Conservation (phyloP, 2,113 vertebrate genomes). For the Semicossyphus pulcher region DNA sequence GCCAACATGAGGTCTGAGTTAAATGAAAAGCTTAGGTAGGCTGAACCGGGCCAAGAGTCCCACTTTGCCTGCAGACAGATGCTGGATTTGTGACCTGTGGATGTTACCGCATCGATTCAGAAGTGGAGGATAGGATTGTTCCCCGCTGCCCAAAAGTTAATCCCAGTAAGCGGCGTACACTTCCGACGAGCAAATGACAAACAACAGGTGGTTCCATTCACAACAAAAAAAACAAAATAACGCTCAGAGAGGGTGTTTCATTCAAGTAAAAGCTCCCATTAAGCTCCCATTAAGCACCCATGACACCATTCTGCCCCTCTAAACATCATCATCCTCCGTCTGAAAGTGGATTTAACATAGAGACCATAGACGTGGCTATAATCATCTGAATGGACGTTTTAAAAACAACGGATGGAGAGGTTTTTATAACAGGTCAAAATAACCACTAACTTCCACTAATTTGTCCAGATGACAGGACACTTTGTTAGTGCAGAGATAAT, state of each 20-base stretch:
- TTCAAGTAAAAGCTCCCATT: constrained; percentile 60
- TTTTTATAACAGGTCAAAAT: constrained; percentile 37
- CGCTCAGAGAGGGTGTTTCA: constrained; percentile 31
- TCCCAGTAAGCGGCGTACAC: constrained; percentile 51
- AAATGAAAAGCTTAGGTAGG: constrained; percentile 44
- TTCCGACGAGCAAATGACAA: constrained; percentile 40
- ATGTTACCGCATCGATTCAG: constrained; percentile 47
- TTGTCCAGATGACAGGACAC: constrained; percentile 18
- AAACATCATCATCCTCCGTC: constrained; percentile 26
- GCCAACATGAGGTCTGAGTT: constrained; percentile 20
- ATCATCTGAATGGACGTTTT: constrained; percentile 54
- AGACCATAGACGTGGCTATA: constrained; percentile 20
- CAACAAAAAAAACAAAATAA: constrained; percentile 10
- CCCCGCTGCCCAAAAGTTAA: constrained; percentile 55
- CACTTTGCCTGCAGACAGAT: constrained; percentile 48
- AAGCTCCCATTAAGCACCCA: constrained; percentile 56
- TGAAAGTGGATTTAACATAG: constrained; percentile 35
- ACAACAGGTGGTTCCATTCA: constrained; percentile 62
- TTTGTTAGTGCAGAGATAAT: constrained; percentile 16
- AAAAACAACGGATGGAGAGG: constrained; percentile 17
- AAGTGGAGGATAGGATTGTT: constrained; percentile 27
- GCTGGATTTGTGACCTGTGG: constrained; percentile 47
- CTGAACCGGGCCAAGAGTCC: background rate
- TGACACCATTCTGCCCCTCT: constrained; percentile 14
- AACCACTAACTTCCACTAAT: constrained; percentile 7